Evolutionary conservation across 2,888 invertebrate species (phyloP), one percentile per base, ranked within the genome.

Genomic region (Alviniconcha strummeri): DNA sequence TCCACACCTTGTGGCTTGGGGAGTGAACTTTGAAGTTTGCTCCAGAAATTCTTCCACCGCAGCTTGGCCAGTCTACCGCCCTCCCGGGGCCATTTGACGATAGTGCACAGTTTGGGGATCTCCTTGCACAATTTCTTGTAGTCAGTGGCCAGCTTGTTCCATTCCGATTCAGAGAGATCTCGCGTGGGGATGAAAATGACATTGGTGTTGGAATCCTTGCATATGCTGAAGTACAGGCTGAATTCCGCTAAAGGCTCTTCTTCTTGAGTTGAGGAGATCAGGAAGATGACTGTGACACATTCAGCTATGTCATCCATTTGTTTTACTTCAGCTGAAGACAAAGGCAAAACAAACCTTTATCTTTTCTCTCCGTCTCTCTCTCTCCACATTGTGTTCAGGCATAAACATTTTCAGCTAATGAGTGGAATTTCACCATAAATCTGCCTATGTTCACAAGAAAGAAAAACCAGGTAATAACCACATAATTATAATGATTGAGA

Each of bases 241-340:
- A 77, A 57, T 4, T 17, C 57, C 1, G 5, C 8, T 17, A 71
- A n/a, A 6, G 17, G n/a, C 11, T 74, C 60, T 52, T n/a, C 60
- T 36, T 36, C 52, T 6, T 71, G 0, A 0, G 36, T n/a, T 0
- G 77, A 56, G 77, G n/a, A n/a, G 67, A 79, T 64, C 64, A 79
- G 15, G 71, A 81, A 74, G 71, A 81, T 74, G 36, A 74, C 74
- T 9, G 81, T n/a, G 57, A 52, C 57, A 60, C 81, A 81, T 19
- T 60, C 71, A 3, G 5, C 57, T 5, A 81, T 56, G n/a, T 72
- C 57, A 56, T 81, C 56, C 4, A 52, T 19, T 52, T 17, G 9
- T 6, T 2, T 17, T 7, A 15, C 19, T 8, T 1, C 11, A 2
- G 9, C 81, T 81, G 81, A n/a, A 60, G 71, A 9, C 52, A 67